Conservation (phyloP, 2,113 vertebrate species). For the Protomyctophum bolini region DNA sequence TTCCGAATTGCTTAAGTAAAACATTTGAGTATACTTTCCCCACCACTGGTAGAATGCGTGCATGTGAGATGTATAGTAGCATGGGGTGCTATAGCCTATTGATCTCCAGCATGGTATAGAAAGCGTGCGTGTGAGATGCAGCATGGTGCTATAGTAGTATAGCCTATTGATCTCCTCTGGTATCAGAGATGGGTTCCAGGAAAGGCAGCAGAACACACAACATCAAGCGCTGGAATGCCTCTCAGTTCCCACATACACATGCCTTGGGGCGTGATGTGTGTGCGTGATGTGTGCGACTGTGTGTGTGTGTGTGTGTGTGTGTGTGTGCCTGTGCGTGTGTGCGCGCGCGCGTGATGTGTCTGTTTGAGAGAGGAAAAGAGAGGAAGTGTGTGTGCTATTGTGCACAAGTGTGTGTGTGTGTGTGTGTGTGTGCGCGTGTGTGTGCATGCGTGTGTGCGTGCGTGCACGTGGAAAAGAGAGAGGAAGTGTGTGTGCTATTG, state of each 20-base stretch:
- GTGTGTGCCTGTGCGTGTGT: constrained; percentile 21
- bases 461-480: constrained; percentile 21
- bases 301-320: constrained; percentile 65
- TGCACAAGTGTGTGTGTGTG: not conserved
- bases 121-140: constrained; percentile 1
- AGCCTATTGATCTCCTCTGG: constrained; percentile 20
- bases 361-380: constrained; percentile 5
- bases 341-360: constrained; percentile 17
- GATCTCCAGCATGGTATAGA: not conserved
- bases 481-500: not conserved
- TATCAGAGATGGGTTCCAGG: constrained; percentile 22
- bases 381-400: not conserved
- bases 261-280: constrained; percentile 64
- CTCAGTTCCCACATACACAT: constrained; percentile 65
- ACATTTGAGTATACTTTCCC: no score
- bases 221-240: constrained; percentile 63
- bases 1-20: no score
- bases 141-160: not conserved
- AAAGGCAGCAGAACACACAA: constrained; percentile 29
- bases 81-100: no score
- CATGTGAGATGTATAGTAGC: no score
- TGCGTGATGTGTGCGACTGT: constrained; percentile 25
- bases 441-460: constrained; percentile 9
- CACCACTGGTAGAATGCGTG: no score
- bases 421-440: constrained; percentile 9